Base-by-base conservation (phyloP, 2,888 invertebrate species). In the Pachydiplax longipennis region DNA sequence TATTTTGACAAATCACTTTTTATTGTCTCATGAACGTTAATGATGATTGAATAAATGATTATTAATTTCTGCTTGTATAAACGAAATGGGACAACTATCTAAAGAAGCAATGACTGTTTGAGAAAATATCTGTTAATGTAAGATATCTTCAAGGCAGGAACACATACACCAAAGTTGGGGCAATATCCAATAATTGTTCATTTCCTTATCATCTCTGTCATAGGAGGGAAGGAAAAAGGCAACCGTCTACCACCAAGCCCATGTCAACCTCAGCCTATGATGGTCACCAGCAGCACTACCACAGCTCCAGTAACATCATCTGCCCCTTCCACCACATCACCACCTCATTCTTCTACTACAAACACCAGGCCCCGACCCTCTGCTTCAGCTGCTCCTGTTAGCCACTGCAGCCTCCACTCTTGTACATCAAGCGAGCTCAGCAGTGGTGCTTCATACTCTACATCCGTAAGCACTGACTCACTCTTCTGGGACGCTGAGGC, bases 391-490 rank as follows among this genome's bases (percentile, higher is more conserved):
- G 90, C 90, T 93, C 92, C 97, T 93, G 96, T 96, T 2, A 97
- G 97, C 93, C 97, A 97, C 92, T 97, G 97, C 93, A 98, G 97
- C 93, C 94, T 98, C 91, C 97, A 97, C 93, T 97, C 97, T 0
- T 97, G 97, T 93, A 97, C 97, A 0, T 97, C 97, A 1, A 97
- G 97, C 93, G 96, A 96, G 91, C 94, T 96, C 87, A 97, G 96
- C 81, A 96, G 96, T 0, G 96, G 96, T 10, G 96, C 96, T 0
- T 97, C 97, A 81, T 98, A 98, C 93, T 97, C 97, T 37, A 98
- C 97, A 22, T 98, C 97, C 0, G 94, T 98, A 22, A 98, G 98
- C 93, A 98, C 97, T 12, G 98, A 98, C 92, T 98, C 98, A 1
- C 95, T 98, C 0, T 98, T 97, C 93, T 98, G 98, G 97, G 97